Percentiles rank a stretch among this genome's conserved stretches.
Conservation (phyloP, 2,888 invertebrate species). For the Apantesis nais region DNA sequence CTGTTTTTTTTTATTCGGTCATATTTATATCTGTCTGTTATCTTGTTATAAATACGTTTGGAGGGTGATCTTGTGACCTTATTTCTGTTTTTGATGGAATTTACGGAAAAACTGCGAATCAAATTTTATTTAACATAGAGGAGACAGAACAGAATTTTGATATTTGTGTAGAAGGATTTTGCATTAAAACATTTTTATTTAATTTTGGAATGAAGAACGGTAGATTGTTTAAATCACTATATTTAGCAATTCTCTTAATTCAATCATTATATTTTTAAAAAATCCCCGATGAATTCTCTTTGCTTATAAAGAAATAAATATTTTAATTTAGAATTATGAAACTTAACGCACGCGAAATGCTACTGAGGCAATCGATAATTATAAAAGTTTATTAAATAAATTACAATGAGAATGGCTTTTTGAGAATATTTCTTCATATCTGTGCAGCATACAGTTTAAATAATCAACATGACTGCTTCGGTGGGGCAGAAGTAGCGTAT, state of each 20-base stretch:
- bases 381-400: not conserved
- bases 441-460: too few species aligned
- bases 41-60: not conserved
- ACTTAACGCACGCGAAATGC: not conserved
- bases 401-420: not conserved
- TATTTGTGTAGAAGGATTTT: not conserved
- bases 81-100: not conserved
- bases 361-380: conserved; percentile 3
- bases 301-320: conserved; percentile 2
- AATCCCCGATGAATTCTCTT: too few species aligned
- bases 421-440: not conserved
- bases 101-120: not conserved
- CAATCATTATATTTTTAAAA: too few species aligned
- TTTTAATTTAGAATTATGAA: conserved; percentile 2
- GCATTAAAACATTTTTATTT: too few species aligned
- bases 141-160: not conserved
- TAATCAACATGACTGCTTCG: too few species aligned
- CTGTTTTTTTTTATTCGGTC: not conserved
- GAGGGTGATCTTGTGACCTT: not conserved
- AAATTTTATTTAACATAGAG: not conserved
- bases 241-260: not conserved
- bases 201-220: too few species aligned
- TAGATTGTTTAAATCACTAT: not conserved
- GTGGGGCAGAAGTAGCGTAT: too few species aligned
- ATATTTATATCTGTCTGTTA: not conserved